These are phyloP conservation scores for Ictalurus furcatus DNA, from an alignment of 2,113 vertebrate species.

Conservation along the genomic window DNA sequence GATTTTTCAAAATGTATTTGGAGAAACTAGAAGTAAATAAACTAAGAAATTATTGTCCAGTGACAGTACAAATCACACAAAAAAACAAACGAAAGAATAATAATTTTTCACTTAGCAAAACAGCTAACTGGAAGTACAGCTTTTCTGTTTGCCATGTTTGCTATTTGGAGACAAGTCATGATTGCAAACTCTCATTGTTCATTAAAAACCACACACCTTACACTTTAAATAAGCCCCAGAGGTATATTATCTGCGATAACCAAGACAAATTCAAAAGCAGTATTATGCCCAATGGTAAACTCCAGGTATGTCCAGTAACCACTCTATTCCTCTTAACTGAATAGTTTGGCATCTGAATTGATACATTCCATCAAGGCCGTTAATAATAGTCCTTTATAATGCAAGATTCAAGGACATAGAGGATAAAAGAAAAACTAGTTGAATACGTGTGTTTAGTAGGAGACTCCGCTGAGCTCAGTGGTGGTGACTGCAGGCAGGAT, in stretches of 20 bases:
- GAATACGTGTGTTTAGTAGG: conserved; percentile 27
- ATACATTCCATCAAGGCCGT: neutral
- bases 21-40: neutral
- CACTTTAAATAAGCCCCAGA: neutral
- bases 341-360: conserved; percentile 20
- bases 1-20: neutral
- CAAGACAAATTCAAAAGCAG: conserved; percentile 11
- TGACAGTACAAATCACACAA: too few relatives aligned
- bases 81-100: neutral
- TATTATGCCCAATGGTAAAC: neutral
- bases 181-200: neutral
- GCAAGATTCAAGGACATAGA: conserved; percentile 28
- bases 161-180: neutral
- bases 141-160: neutral
- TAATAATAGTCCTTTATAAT: conserved; percentile 14
- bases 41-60: neutral
- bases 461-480: neutral
- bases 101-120: neutral
- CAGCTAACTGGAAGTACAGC: neutral
- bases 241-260: neutral
- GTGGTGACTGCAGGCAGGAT: neutral
- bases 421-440: conserved; percentile 3
- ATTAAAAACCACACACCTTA: neutral
- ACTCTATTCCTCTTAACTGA: neutral
- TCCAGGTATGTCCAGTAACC: neutral